phyloP scores from a whole-genome alignment of 1,140 invertebrate genomes.

The Acromyrmex heyeri region DNA sequence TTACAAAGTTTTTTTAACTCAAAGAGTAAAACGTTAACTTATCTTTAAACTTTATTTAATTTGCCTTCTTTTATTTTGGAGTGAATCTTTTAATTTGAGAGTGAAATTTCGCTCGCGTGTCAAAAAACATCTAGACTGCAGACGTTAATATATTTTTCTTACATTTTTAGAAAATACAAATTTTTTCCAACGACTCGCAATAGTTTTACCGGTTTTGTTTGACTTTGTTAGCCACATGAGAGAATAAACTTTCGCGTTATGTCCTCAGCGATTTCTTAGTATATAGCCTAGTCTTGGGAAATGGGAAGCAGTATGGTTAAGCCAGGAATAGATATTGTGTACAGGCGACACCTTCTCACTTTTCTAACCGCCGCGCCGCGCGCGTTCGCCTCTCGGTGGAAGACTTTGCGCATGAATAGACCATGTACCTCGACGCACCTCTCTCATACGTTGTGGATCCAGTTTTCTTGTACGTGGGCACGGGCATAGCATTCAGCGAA shows the following conservation, averaged over 20 bases:
- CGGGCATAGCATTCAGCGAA: slow-evolving; percentile 8
- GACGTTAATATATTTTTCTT: not conserved
- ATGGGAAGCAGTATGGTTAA: not conserved
- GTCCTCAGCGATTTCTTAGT: slow-evolving; percentile 6
- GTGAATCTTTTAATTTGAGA: too few species aligned
- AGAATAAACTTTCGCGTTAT: slow-evolving; percentile 9
- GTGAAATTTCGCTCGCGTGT: too few species aligned
- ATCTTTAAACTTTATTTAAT: too few species aligned
- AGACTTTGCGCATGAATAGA: slow-evolving; percentile 50
- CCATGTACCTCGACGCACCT: slow-evolving; percentile 40
- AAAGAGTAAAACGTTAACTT: too few species aligned
- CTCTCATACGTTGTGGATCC: slow-evolving; percentile 43
- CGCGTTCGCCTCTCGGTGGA: slow-evolving; percentile 27
- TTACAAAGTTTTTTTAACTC: too few species aligned
- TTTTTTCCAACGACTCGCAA: not conserved
- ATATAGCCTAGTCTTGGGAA: not conserved
- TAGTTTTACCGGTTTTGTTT: not conserved
- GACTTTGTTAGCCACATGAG: not conserved
- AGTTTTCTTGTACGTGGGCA: slow-evolving; percentile 61
- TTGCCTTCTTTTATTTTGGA: too few species aligned
- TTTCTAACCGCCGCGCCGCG: slow-evolving; percentile 11
- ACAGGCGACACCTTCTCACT: slow-evolving; percentile 46
- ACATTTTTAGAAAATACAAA: not conserved
- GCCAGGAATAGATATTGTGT: slow-evolving; percentile 33
- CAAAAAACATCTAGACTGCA: too few species aligned